Percentiles rank a stretch among this genome's conserved stretches.
phyloP scores from a whole-genome alignment of 2,888 invertebrate species.

The Drosophila atripex region DNA sequence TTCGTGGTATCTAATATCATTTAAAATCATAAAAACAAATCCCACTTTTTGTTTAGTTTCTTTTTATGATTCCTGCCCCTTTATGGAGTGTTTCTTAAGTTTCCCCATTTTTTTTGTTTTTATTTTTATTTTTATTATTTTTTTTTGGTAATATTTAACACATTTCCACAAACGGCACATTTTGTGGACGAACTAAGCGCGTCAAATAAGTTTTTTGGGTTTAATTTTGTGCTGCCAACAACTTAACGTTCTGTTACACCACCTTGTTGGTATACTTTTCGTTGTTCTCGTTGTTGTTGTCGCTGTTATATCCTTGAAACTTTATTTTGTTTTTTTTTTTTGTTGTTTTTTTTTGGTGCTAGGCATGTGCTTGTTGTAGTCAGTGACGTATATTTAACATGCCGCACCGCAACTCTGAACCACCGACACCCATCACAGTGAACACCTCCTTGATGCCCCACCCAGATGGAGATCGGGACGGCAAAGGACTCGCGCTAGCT shows the following conservation, averaged over 20 bases:
- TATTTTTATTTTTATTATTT: background rate
- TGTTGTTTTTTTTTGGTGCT: constrained; percentile 31
- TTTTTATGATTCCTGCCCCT: no score
- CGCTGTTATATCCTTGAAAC: constrained; percentile 75
- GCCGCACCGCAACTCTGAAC: constrained; percentile 75
- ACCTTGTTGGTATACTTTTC: constrained; percentile 22
- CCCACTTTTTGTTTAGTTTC: no score
- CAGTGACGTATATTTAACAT: constrained; percentile 77
- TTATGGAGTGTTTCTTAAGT: no score
- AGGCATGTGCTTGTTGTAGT: constrained; percentile 73
- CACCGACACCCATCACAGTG: constrained; percentile 40
- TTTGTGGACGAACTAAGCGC: constrained; percentile 17
- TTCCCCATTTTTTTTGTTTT: no score
- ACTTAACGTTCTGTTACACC: constrained; percentile 58
- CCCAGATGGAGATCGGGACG: background rate
- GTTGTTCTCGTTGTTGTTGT: constrained; percentile 23
- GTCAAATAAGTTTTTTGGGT: constrained; percentile 28
- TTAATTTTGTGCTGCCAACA: constrained; percentile 55
- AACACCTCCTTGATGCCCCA: constrained; percentile 2
- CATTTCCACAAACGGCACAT: constrained; percentile 11
- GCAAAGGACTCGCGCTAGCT: constrained; percentile 7
- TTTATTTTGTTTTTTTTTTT: constrained; percentile 38
- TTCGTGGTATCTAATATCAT: no score
- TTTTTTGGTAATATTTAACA: background rate
- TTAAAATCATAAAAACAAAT: no score